Base-by-base conservation (phyloP, 1,140 invertebrate species). In the Aphis craccivora region DNA sequence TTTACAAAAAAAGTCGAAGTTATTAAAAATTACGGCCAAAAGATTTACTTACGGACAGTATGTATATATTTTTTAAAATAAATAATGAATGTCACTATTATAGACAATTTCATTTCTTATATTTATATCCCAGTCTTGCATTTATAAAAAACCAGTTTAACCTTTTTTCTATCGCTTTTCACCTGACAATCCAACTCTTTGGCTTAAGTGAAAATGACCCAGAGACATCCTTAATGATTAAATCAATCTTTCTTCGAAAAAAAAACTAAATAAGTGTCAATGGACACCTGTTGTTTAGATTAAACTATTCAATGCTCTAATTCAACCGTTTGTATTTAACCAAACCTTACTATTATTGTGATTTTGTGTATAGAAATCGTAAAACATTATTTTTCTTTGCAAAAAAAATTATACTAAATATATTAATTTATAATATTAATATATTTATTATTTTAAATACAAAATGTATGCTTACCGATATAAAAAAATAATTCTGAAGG, bases 401-500 rank as follows among this genome's bases (percentile, higher is more conserved):
- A 67, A 25, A 11, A 30, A n/a, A n/a, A 76, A 35, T 35, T n/a
- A 18, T 67, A 51, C 14, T 67, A n/a, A n/a, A 18, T 18, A 18
- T 14, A 67, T 40, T 23, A 43, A 25, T 76, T 30, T 76, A 30
- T 43, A 43, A 43, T 14, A 84, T 11, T 37, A 84, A 30, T 40
- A 14, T 30, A 23, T 84, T 30, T 43, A 83, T 84, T 40, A 84
- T 43, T 43, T 43, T 20, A 87, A 87, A n/a, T 48, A 45, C n/a
- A 48, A 18, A 87, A 45, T n/a, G 7, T 14, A 87, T 87, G 18
- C 95, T 96, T 95, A 97, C 97, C 97, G 94, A 98, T 95, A 94
- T 98, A 98, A 95, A 98, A 97, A 91, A 97, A 96, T 96, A 96
- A 97, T 40, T 97, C 96, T 84, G 97, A 96, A 40, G 96, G 96